These are phyloP conservation scores for Hypena proboscidalis DNA, from an alignment of 2,888 invertebrate genomes.

Conservation along the genomic window DNA sequence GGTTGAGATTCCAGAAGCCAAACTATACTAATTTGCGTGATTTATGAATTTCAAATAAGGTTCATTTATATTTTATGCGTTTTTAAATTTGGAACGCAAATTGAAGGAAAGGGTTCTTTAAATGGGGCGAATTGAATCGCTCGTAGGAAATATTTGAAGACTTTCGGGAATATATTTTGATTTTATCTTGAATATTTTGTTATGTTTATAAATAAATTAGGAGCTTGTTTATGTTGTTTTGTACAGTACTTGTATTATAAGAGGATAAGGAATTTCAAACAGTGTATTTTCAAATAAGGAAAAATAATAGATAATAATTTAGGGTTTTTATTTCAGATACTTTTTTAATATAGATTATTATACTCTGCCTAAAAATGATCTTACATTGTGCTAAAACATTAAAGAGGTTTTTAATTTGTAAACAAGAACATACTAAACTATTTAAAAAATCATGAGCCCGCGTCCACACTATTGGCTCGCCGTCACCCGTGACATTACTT, in stretches of 20 bases:
- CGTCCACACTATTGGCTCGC: conserved; percentile 12
- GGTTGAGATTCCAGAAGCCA: conserved; percentile 51
- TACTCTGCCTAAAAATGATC: too few species aligned
- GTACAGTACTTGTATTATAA: too few species aligned
- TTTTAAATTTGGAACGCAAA: conserved; percentile 35
- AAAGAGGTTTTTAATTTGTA: too few species aligned
- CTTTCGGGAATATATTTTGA: background rate
- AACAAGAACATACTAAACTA: background rate
- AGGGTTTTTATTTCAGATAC: too few species aligned
- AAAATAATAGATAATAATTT: too few species aligned
- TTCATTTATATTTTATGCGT: conserved; percentile 42
- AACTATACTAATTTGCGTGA: conserved; percentile 53
- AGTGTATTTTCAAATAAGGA: too few species aligned
- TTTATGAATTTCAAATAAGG: conserved; percentile 60
- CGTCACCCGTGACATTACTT: conserved; percentile 49
- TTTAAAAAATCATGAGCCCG: background rate
- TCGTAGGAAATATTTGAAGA: conserved; percentile 8
- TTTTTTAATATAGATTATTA: too few species aligned
- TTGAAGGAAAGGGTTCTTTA: conserved; percentile 38
- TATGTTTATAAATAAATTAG: background rate
- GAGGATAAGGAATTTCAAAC: too few species aligned
- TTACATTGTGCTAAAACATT: too few species aligned
- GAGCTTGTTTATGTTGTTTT: too few species aligned
- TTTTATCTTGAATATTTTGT: background rate
- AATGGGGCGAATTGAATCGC: conserved; percentile 26